Percentiles rank a stretch among this genome's conserved stretches.
phyloP scores from a whole-genome alignment of 2,888 invertebrate genomes.

The Beris chalybata region DNA sequence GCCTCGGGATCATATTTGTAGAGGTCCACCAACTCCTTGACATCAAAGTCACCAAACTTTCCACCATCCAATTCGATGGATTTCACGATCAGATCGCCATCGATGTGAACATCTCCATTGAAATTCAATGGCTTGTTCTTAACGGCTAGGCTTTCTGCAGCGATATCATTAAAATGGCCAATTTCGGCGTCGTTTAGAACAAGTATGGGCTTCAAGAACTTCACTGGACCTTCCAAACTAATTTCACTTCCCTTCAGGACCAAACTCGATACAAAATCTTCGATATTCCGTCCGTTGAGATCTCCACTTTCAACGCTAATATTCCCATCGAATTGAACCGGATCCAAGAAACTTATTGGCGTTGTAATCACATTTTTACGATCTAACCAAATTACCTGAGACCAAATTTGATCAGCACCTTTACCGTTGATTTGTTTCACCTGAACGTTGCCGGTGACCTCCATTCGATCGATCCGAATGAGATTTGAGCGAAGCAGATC shows the following conservation, averaged over 20 bases:
- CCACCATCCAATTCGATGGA: conserved; percentile 35
- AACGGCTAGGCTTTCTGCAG: conserved; percentile 53
- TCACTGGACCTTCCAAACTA: conserved; percentile 46
- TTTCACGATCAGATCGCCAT: conserved; percentile 45
- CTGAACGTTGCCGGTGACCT: conserved; percentile 51
- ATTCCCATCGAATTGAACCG: conserved; percentile 43
- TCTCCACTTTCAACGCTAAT: conserved; percentile 46
- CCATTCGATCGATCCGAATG: conserved; percentile 52
- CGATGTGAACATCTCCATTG: conserved; percentile 45
- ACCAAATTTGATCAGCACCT: conserved; percentile 47
- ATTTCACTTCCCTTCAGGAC: conserved; percentile 50
- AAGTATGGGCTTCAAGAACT: conserved; percentile 49
- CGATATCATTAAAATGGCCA: conserved; percentile 53
- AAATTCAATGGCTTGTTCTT: conserved; percentile 45
- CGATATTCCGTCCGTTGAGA: conserved; percentile 53
- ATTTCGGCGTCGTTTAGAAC: conserved; percentile 49
- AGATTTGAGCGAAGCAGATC: conserved; percentile 53
- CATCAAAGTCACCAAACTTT: conserved; percentile 43
- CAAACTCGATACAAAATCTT: conserved; percentile 53
- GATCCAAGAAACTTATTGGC: conserved; percentile 47
- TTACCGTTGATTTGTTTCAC: conserved; percentile 47
- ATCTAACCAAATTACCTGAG: conserved; percentile 54
- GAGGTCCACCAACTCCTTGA: conserved; percentile 38
- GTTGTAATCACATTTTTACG: conserved; percentile 50
- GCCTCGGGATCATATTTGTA: conserved; percentile 44